Base-by-base conservation (phyloP, 2,888 invertebrate species). In the Seladonia tumulorum region DNA sequence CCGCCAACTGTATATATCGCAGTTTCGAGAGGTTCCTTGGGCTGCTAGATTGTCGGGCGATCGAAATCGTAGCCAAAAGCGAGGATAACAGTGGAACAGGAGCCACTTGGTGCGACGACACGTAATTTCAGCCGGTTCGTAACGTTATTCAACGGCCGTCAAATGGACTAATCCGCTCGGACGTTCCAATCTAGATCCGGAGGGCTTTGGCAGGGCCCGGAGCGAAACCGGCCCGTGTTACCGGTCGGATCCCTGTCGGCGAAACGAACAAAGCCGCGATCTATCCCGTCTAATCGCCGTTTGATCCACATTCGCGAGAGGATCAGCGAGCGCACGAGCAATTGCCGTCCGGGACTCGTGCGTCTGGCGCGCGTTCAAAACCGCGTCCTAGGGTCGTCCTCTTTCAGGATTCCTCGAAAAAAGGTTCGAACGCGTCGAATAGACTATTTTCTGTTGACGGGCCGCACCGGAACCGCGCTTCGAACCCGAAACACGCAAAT, bases 241-340 rank as follows among this genome's bases (percentile, higher is more conserved):
- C 73, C 47, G 18, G 73, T 47, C 35, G 73, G 73, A 79, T n/a
- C n/a, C 39, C 47, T 4, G 35, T 35, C 68, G 29, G 12, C 45
- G n/a, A 29, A 53, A 49, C 47, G 63, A 80, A 75, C 79, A 22
- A 66, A 68, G 16, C 42, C 39, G 5, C 22, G 39, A 29, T 29
- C 4, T 29, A 16, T 49, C 14, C 7, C 25, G 12, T n/a, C 53
- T 80, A 18, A 80, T 68, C 60, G 29, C 49, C 16, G 7, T 42
- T 68, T 42, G 22, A 45, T 68, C 47, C 47, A 22, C 22, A 29
- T 75, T 68, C 74, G 7, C n/a, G 25, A 8, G 12, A 22, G 10
- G 42, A 18, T 80, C 60, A 47, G 12, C 57, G 16, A 47, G 22
- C 16, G 29, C 18, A 22, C n/a, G 63, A 47, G 4, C 29, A 4